Conservation (phyloP, 2,797 vertebrate species). For the Pristis pectinata region DNA sequence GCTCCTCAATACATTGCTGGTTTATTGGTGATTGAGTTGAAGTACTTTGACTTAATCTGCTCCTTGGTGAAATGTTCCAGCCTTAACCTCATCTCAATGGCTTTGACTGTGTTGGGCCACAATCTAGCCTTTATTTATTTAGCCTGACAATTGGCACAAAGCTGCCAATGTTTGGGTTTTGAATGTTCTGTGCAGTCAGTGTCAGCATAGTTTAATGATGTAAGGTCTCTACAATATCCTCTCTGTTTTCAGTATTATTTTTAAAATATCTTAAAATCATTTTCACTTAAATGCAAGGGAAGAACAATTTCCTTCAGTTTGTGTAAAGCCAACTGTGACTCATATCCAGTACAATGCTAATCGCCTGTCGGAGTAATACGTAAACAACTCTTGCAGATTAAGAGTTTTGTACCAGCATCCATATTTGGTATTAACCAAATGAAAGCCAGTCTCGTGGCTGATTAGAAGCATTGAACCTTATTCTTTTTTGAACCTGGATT, state of each 20-base stretch:
- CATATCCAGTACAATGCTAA: conserved; percentile 34
- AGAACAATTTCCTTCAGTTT: conserved; percentile 35
- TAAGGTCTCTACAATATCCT: conserved; percentile 26
- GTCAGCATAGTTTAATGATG: conserved; percentile 13
- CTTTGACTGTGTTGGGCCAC: neutral
- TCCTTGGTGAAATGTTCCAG: neutral
- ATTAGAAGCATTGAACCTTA: neutral
- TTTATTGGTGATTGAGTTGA: neutral
- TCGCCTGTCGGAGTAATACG: neutral
- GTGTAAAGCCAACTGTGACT: conserved; percentile 15
- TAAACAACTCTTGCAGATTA: conserved; percentile 17
- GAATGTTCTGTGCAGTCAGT: neutral
- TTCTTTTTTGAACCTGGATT: neutral
- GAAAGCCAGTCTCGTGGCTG: neutral
- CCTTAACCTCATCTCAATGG: neutral
- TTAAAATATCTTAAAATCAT: conserved; percentile 31
- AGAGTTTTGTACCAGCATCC: conserved; percentile 13
- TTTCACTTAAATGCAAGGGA: conserved; percentile 18
- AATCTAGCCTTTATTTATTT: neutral
- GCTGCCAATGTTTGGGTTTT: conserved; percentile 25
- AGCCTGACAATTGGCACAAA: conserved; percentile 24
- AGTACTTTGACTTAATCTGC: neutral
- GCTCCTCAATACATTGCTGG: no score
- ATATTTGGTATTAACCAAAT: conserved; percentile 29
- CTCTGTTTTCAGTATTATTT: conserved; percentile 18